These are phyloP conservation scores for Cebus imitator DNA, from an alignment of 2,113 vertebrate species.

Conservation along the genomic window DNA sequence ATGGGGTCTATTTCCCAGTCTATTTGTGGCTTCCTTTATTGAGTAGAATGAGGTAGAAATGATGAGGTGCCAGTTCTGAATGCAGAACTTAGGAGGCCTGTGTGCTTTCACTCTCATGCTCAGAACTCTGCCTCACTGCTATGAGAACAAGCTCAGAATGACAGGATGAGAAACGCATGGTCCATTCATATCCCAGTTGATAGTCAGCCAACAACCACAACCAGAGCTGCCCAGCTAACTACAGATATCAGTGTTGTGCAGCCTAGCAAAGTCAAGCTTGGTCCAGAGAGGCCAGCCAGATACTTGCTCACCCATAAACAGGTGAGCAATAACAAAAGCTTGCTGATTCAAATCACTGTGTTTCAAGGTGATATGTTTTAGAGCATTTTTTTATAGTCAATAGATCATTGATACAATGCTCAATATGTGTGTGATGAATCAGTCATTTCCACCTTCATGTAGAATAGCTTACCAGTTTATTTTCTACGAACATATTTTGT, in stretches of 20 bases:
- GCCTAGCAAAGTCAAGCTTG: not conserved
- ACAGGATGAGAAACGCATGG: not conserved
- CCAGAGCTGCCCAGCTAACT: not conserved
- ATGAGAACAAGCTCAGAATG: not conserved
- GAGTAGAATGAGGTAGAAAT: not conserved
- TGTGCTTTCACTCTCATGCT: not conserved
- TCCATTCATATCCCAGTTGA: not conserved
- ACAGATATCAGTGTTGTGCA: not conserved
- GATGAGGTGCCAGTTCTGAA: not conserved
- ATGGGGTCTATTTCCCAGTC: not conserved
- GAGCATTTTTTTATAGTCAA: not conserved
- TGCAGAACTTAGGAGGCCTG: not conserved
- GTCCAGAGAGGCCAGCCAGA: not conserved
- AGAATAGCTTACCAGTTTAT: not conserved
- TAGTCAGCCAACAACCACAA: not conserved
- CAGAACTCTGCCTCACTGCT: not conserved
- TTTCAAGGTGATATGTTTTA: not conserved
- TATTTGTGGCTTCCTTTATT: not conserved
- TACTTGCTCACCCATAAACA: not conserved
- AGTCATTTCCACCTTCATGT: not conserved
- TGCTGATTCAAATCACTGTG: constrained; percentile 5
- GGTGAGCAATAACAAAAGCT: not conserved
- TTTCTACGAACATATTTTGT: not conserved
- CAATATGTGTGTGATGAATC: not conserved
- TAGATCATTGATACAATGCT: not conserved